Base-by-base conservation (phyloP, 2,113 vertebrate genomes). In the Oreamnos americanus region DNA sequence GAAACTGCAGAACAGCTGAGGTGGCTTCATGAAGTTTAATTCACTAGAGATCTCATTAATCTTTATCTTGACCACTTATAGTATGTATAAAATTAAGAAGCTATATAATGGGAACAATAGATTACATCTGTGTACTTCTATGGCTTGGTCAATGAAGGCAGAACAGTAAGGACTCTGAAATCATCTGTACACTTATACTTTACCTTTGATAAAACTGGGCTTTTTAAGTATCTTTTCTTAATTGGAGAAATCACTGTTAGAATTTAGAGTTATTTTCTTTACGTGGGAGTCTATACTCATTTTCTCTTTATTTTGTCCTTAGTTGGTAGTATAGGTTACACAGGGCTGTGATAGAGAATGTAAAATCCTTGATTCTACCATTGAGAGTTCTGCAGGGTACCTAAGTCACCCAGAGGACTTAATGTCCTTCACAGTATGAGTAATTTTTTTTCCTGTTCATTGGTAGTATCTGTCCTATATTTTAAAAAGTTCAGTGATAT, bases 371-470 rank as follows among this genome's bases (percentile, higher is more conserved):
- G 55, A 88, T 94, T 79, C 45, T 83, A 43, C 21, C 15, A 12
- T 25, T 60, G 30, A 47, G 67, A 87, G 43, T 43, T 78, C 57
- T 28, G 21, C 53, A 19, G 90, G 82, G 47, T 49, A 45, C 26
- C 26, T 85, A 16, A 45, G 7, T 51, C 36, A 55, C 78, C 71
- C 71, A 15, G 57, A 91, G 85, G 53, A 45, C 55, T 90, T 89
- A 33, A 93, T 95, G 84, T 91, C 55, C 28, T 84, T 90, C 30
- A 36, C 25, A 45, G 10, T 39, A 28, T 53, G 62, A 95, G 28
- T 53, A 36, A 53, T 81, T 92, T 87, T 93, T 93, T 79, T 64
- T 43, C 62, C 78, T 90, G 71, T 76, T 97, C 91, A 53, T 28
- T 81, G 84, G 17, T 21, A 79, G 8, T 84, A 30, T 94, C 45